phyloP scores from a whole-genome alignment of 2,797 vertebrate species.

The Anas bahamensis region DNA sequence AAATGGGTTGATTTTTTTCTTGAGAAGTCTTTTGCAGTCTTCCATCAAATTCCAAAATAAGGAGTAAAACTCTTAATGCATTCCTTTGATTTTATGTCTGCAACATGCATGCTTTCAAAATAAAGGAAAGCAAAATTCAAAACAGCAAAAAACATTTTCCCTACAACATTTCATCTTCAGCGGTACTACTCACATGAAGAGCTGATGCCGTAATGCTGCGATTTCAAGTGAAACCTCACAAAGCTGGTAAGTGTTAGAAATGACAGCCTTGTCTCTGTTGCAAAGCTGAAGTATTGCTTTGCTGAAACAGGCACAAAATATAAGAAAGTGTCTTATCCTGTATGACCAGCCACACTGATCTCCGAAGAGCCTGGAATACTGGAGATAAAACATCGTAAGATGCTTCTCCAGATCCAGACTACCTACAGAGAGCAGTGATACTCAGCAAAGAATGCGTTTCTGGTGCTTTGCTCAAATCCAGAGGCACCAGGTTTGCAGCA shows the following conservation, averaged over 20 bases:
- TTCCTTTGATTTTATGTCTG: neutral
- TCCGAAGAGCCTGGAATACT: neutral
- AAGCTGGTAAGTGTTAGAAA: neutral
- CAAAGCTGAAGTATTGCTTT: neutral
- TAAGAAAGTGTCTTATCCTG: accelerated
- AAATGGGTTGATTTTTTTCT: neutral
- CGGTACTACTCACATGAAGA: neutral
- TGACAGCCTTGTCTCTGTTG: neutral
- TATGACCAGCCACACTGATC: neutral
- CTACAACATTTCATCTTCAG: neutral
- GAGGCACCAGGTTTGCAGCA: neutral
- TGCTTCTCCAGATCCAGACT: neutral
- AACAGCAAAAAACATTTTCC: neutral
- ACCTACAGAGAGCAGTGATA: neutral
- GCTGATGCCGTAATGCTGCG: neutral
- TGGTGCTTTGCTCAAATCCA: neutral
- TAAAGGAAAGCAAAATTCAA: neutral
- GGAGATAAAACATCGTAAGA: neutral
- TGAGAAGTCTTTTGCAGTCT: neutral
- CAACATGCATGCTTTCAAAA: neutral
- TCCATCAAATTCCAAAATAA: neutral
- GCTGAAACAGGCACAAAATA: neutral
- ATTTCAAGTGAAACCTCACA: neutral
- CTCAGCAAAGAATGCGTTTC: neutral
- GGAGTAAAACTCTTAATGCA: neutral